Evolutionary conservation across 2,888 invertebrate species (phyloP), one percentile per base, ranked within the genome.

Genomic region (Cosmia pyralina): DNA sequence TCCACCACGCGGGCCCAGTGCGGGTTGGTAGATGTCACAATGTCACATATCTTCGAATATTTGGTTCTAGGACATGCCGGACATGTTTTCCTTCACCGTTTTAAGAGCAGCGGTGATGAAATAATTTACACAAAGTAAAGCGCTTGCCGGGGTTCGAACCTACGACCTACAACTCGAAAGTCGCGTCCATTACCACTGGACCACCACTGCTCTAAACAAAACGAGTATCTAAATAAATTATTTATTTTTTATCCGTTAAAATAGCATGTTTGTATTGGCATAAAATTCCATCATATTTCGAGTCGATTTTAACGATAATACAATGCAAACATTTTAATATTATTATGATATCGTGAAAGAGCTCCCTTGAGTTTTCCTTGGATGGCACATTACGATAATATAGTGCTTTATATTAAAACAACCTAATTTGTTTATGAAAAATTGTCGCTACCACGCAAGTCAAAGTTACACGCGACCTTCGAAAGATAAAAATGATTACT

Each of bases 401-500:
- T 72, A 69, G 69, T 72, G 53, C 62, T 80, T 63, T 72, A 69
- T 59, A 82, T 78, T 65, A 72, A 78, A 80, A 80, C 69, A 72
- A 82, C 72, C 62, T 82, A 78, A 82, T 80, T 80, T 69, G 46
- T 58, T 58, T 66, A 34, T 69, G 82, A 80, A 63, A 80, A 82
- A 72, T 82, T 53, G 83, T 66, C n/a, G 48, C 52, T 55, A 22
- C 70, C 60, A 81, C 76, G 81, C 81, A 75, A 59, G 22, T 59
- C 15, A 50, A 41, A 67, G 60, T 57, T 41, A 59, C 53, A 76
- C 77, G 77, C 59, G 48, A 75, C 17, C 74, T 64, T 63, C 17
- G 4, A 34, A 63, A 38, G 19, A 57, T 4, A 48, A n/a, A 41
- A 57, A 19, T 28, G 5, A 38, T 57, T 64, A 15, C 44, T 52